Conservation (phyloP, 2,797 vertebrate genomes). For the Pogoniulus pusillus region DNA sequence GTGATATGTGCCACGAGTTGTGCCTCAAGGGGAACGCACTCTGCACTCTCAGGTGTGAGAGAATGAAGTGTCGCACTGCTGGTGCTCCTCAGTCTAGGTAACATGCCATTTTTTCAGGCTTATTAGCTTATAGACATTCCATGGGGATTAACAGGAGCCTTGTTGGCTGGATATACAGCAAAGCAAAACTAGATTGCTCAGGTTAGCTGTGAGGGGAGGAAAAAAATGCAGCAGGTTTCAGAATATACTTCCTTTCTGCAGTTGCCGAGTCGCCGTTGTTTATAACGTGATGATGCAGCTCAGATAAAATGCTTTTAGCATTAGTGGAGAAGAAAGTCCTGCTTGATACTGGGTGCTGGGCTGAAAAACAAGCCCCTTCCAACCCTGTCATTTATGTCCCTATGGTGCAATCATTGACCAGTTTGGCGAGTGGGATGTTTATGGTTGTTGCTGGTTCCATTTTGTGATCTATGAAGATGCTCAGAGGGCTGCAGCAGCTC, state of each 20-base stretch:
- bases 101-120: neutral
- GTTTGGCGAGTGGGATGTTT: neutral
- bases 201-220: neutral
- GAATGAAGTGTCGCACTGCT: neutral
- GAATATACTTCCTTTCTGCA: neutral
- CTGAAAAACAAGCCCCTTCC: constrained; percentile 31
- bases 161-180: neutral
- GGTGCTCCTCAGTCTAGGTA: neutral
- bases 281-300: constrained; percentile 4
- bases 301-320: constrained; percentile 50
- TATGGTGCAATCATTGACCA: constrained; percentile 33
- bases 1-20: neutral
- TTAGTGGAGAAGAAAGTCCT: constrained; percentile 58
- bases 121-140: neutral
- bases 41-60: neutral
- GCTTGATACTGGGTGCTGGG: constrained; percentile 32
- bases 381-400: constrained; percentile 36
- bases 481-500: too few relatives aligned
- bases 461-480: too few relatives aligned
- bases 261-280: constrained; percentile 11
- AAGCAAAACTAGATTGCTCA: neutral
- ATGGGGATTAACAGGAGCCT: neutral
- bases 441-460: neutral
- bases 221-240: neutral
- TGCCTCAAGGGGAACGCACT: neutral